Evolutionary conservation across 2,113 vertebrate species (phyloP).

Genomic region (Porphyrio hochstetteri): DNA sequence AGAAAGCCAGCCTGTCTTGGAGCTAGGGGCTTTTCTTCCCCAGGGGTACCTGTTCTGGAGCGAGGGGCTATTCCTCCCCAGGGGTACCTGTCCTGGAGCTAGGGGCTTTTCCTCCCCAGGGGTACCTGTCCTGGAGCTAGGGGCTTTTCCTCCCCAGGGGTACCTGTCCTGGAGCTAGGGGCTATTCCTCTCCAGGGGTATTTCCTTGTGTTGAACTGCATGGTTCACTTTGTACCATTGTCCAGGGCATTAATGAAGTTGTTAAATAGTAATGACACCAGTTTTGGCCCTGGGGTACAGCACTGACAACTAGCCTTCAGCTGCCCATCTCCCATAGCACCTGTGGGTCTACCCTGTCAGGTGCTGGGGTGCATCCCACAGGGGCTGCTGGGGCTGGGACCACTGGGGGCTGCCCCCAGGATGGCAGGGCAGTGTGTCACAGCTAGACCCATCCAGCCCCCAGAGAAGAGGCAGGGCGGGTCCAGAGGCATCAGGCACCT

Average conservation of each 20-base stretch:
- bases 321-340: background rate
- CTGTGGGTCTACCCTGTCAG: background rate
- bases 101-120: too few species aligned
- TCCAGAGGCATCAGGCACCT: background rate
- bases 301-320: background rate
- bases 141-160: too few species aligned
- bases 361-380: background rate
- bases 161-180: fast-evolving
- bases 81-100: too few species aligned
- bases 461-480: background rate
- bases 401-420: too few species aligned
- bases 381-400: background rate
- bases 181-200: too few species aligned
- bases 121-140: fast-evolving
- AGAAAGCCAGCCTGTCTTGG: background rate
- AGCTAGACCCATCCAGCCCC: background rate
- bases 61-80: too few species aligned
- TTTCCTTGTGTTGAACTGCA: background rate
- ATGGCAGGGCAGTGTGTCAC: background rate
- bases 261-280: fast-evolving
- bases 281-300: background rate
- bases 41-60: too few species aligned
- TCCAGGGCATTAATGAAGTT: background rate
- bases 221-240: background rate
- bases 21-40: fast-evolving